These are phyloP conservation scores for Crocallis elinguaria DNA, from an alignment of 2,888 invertebrate genomes.

Conservation along the genomic window DNA sequence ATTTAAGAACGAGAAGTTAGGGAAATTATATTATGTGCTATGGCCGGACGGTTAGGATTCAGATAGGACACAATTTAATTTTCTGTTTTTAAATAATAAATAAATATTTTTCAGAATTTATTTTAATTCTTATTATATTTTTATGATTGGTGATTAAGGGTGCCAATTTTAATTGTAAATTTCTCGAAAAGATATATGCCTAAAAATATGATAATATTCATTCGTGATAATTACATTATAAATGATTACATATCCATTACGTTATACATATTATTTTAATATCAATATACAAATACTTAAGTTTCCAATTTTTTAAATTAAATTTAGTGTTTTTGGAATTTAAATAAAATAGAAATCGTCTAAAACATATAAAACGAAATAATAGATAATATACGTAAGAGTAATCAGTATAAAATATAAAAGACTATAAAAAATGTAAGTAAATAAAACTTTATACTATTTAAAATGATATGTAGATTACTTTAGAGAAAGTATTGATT, in stretches of 20 bases:
- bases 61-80: conserved; percentile 36
- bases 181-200: conserved; percentile 70
- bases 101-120: conserved; percentile 27
- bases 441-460: conserved; percentile 48
- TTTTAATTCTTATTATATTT: conserved; percentile 38
- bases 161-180: conserved; percentile 59
- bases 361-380: not conserved
- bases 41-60: conserved; percentile 64
- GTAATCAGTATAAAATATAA: not conserved
- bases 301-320: no score
- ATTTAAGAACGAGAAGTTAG: conserved; percentile 7
- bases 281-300: no score
- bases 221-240: conserved; percentile 34
- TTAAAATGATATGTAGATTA: conserved; percentile 73
- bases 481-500: conserved; percentile 14
- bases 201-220: conserved; percentile 45
- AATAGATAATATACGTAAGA: no score
- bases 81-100: conserved; percentile 29
- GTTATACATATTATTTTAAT: no score
- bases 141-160: conserved; percentile 29
- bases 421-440: not conserved
- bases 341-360: not conserved
- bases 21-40: conserved; percentile 32
- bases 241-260: conserved; percentile 12
- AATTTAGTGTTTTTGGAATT: no score